These are phyloP conservation scores for Autographa pulchrina DNA, from an alignment of 2,888 invertebrate species.

Conservation along the genomic window DNA sequence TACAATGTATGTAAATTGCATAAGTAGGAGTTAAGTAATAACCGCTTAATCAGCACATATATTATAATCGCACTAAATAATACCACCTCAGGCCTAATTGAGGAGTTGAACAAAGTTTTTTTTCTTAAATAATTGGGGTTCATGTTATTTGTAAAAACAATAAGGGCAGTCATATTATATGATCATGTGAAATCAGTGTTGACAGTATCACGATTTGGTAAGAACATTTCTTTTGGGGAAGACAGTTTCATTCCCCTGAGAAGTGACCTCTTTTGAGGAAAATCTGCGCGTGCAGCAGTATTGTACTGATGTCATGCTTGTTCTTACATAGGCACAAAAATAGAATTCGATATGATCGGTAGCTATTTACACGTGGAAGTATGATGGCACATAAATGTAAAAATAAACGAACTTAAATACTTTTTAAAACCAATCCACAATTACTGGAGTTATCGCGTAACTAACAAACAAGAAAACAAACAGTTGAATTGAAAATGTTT, in stretches of 20 bases:
- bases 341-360: not conserved
- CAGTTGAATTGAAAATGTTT: too few relatives aligned
- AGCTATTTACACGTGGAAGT: not conserved
- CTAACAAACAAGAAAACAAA: too few relatives aligned
- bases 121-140: too few relatives aligned
- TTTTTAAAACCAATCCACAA: too few relatives aligned
- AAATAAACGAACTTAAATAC: too few relatives aligned
- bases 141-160: too few relatives aligned
- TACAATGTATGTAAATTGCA: too few relatives aligned
- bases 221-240: not conserved
- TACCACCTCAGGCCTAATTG: not conserved
- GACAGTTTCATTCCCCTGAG: not conserved
- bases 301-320: not conserved
- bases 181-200: not conserved
- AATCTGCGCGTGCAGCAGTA: not conserved
- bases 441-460: too few relatives aligned
- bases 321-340: not conserved
- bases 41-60: too few relatives aligned
- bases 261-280: conserved; percentile 2
- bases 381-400: not conserved
- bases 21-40: too few relatives aligned
- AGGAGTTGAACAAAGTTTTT: not conserved
- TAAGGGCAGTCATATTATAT: not conserved
- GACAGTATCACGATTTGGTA: not conserved
- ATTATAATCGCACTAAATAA: not conserved